Conservation (phyloP, 1,140 invertebrate genomes). For the Camponotus vicinus region DNA sequence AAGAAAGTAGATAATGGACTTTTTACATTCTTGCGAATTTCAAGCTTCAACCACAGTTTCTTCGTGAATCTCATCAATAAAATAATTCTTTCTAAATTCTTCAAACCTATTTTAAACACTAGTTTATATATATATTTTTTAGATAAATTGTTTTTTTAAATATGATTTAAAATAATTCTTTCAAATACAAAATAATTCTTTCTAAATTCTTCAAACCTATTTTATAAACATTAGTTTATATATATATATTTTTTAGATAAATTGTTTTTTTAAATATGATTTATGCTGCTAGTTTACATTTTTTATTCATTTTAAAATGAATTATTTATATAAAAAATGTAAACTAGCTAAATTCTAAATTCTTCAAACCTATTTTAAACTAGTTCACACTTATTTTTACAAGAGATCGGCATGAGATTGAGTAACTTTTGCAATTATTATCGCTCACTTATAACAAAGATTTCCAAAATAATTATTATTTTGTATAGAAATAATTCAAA, state of each 20-base stretch:
- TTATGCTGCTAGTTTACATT: no score
- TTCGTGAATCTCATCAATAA: background rate
- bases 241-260: no score
- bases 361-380: background rate
- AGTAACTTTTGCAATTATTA: conserved; percentile 3
- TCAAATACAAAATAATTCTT: background rate
- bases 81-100: background rate
- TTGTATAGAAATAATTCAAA: background rate
- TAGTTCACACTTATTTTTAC: background rate
- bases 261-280: no score
- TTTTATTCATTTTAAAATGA: background rate
- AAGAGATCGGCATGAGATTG: background rate
- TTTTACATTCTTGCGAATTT: background rate
- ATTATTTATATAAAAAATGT: background rate
- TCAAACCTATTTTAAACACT: background rate
- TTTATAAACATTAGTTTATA: background rate
- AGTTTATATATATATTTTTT: no score
- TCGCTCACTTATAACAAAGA: background rate
- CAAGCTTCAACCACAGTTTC: background rate
- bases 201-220: background rate
- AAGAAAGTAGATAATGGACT: background rate
- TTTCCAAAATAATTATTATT: background rate
- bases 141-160: no score
- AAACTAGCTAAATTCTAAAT: conserved; percentile 2
- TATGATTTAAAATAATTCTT: no score